These are phyloP conservation scores for Xestoiulus laeticollis DNA, from an alignment of 2,888 invertebrate species.

Conservation along the genomic window DNA sequence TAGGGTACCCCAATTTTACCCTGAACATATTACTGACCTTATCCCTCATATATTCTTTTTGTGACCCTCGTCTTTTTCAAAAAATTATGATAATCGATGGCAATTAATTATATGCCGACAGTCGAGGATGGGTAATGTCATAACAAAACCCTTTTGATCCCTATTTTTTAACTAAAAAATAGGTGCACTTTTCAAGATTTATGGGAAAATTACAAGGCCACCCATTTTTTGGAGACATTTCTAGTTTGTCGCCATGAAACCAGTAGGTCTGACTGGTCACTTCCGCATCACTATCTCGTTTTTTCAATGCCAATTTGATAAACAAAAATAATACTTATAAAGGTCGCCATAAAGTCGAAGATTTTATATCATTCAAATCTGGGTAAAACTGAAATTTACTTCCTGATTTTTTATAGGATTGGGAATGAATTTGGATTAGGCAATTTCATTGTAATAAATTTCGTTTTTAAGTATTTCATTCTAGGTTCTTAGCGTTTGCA, in stretches of 20 bases:
- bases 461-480: too few relatives aligned
- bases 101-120: neutral
- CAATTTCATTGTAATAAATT: too few relatives aligned
- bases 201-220: neutral
- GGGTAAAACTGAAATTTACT: neutral
- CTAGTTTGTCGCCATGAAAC: neutral
- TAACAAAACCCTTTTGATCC: neutral
- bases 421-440: too few relatives aligned
- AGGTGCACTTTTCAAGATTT: neutral
- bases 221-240: neutral
- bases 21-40: neutral
- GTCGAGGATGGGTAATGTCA: neutral
- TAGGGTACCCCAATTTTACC: neutral
- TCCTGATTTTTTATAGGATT: too few relatives aligned
- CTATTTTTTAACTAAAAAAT: neutral
- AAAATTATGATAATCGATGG: neutral
- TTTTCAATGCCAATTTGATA: neutral
- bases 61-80: neutral
- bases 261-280: neutral
- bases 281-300: slow-evolving; percentile 1
- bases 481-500: too few relatives aligned
- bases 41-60: neutral
- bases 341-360: neutral
- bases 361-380: neutral
- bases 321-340: neutral